Percentiles rank a stretch among this genome's conserved stretches.
Evolutionary conservation across 1,140 invertebrate genomes (phyloP).

Genomic region (Trachymyrmex septentrionalis): DNA sequence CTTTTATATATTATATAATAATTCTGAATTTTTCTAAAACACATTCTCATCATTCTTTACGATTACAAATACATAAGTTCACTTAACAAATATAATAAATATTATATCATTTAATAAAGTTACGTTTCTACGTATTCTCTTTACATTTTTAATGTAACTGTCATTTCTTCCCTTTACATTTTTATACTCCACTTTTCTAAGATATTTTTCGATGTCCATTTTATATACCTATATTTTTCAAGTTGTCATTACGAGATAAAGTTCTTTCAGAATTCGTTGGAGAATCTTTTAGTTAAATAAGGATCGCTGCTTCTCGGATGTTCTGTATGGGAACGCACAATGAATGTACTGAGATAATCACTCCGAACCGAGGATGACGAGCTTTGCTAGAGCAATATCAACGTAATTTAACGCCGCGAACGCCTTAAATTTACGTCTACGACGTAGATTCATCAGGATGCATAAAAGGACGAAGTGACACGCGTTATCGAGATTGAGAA

Average conservation of each 20-base stretch:
- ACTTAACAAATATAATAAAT: too few relatives aligned
- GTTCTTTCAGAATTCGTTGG: not conserved
- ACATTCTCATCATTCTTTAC: too few relatives aligned
- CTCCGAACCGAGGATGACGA: constrained; percentile 2
- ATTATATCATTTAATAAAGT: too few relatives aligned
- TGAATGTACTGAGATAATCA: not conserved
- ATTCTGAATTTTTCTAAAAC: too few relatives aligned
- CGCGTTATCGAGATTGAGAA: constrained; percentile 31
- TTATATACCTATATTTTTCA: not conserved
- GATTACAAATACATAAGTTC: too few relatives aligned
- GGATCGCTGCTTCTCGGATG: not conserved
- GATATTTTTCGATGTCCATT: not conserved
- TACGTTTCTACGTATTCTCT: not conserved
- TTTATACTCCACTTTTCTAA: not conserved
- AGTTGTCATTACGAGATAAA: not conserved
- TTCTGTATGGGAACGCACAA: not conserved
- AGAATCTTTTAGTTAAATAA: not conserved
- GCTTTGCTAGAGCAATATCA: not conserved
- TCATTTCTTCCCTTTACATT: not conserved
- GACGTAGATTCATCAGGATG: constrained; percentile 21
- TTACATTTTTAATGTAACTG: not conserved
- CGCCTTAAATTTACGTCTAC: constrained; percentile 42
- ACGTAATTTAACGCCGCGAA: not conserved
- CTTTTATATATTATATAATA: too few relatives aligned
- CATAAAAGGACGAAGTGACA: constrained; percentile 1